These are phyloP conservation scores for Mandrillus leucophaeus DNA, from an alignment of 2,113 vertebrate species.

Conservation along the genomic window DNA sequence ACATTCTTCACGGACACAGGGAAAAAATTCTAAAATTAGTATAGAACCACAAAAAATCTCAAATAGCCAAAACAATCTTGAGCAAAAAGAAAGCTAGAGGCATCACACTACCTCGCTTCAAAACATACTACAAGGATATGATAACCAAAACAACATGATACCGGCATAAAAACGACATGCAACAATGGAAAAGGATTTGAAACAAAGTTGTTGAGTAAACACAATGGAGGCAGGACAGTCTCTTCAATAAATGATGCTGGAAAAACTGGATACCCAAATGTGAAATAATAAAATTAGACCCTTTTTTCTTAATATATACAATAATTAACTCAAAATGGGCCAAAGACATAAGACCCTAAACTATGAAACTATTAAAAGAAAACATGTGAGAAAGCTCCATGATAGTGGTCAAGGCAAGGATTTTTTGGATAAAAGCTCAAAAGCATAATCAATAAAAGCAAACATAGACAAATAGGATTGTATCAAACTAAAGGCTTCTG, in stretches of 20 bases:
- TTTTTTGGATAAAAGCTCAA: not conserved
- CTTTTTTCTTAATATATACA: not conserved
- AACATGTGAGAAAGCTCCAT: not conserved
- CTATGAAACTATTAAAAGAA: not conserved
- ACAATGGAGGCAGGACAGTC: not conserved
- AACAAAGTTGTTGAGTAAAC: not conserved
- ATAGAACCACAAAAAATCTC: not conserved
- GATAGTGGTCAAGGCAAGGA: not conserved
- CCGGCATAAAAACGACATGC: not conserved
- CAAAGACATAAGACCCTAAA: not conserved
- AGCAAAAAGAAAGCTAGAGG: not conserved
- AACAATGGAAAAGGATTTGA: not conserved
- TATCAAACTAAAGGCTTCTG: not conserved
- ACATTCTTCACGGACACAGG: not conserved
- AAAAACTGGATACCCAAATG: not conserved
- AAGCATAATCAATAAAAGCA: not conserved
- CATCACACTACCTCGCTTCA: not conserved
- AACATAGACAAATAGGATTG: not conserved
- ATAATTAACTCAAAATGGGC: not conserved
- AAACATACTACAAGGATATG: not conserved
- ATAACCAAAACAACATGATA: not conserved
- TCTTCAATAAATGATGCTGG: not conserved
- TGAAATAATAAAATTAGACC: not conserved
- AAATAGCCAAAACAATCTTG: not conserved
- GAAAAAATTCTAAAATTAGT: not conserved